Conservation (phyloP, 1,140 invertebrate genomes). For the Drosophila auraria region DNA sequence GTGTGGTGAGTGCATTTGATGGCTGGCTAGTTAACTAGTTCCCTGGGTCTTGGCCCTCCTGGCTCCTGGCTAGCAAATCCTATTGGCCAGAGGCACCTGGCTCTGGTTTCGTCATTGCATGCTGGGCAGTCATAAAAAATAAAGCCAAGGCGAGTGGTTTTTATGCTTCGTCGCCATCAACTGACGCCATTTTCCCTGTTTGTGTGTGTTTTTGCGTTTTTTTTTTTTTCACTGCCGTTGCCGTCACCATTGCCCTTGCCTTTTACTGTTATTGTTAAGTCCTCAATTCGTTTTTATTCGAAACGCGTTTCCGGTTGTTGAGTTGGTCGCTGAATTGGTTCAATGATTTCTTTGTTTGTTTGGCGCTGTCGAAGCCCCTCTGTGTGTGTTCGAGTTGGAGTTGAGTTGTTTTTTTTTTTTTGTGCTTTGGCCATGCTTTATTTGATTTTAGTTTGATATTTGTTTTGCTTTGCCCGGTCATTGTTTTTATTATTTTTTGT, state of each 20-base stretch:
- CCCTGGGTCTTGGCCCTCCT: constrained; percentile 5
- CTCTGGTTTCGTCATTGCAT: constrained; percentile 65
- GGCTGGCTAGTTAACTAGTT: constrained; percentile 26
- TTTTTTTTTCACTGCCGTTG: constrained; percentile 20
- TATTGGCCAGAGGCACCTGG: constrained; percentile 47
- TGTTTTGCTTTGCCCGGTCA: constrained; percentile 34
- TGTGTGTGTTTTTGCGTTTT: constrained; percentile 18
- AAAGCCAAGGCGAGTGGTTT: constrained; percentile 69
- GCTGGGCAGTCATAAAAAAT: constrained; percentile 66
- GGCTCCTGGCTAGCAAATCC: constrained; percentile 12
- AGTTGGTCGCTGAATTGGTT: constrained; percentile 84
- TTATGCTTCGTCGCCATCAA: constrained; percentile 80
- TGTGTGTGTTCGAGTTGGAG: constrained; percentile 52
- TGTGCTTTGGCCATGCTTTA: constrained; percentile 5
- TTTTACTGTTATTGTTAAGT: constrained; percentile 78
- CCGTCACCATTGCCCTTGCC: constrained; percentile 52
- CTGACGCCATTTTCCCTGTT: constrained; percentile 70
- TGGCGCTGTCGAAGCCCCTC: constrained; percentile 7
- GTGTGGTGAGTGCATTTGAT: constrained; percentile 34
- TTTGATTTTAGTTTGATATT: constrained; percentile 53
- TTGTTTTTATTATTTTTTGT: constrained; percentile 30
- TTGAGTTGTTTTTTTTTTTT: constrained; percentile 46
- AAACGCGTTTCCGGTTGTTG: constrained; percentile 83
- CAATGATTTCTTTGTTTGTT: constrained; percentile 80
- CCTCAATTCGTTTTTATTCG: constrained; percentile 83